These are phyloP conservation scores for Diabrotica undecimpunctata DNA, from an alignment of 1,140 invertebrate species.

Conservation along the genomic window DNA sequence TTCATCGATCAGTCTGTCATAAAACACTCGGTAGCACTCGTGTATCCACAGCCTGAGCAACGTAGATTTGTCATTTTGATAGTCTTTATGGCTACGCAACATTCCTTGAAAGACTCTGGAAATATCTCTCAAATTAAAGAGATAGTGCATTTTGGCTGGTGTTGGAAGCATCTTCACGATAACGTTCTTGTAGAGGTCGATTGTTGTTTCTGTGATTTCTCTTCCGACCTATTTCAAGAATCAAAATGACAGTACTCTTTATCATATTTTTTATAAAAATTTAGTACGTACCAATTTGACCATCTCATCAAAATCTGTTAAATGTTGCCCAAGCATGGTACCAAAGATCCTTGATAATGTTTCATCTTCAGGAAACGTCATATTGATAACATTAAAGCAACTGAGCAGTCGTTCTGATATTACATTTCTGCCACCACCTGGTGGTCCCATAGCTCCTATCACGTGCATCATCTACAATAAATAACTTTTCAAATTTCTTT, in stretches of 20 bases:
- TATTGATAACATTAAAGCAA: conserved; percentile 76
- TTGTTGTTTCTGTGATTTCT: conserved; percentile 61
- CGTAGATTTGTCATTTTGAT: conserved; percentile 64
- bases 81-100: conserved; percentile 68
- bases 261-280: too few relatives aligned
- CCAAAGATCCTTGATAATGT: conserved; percentile 78
- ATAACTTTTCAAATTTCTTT: too few relatives aligned
- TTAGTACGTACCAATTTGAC: conserved; percentile 59
- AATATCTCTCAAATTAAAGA: conserved; percentile 84
- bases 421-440: conserved; percentile 73
- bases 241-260: too few relatives aligned
- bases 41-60: conserved; percentile 79
- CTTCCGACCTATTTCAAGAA: conserved; percentile 40
- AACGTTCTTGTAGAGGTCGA: conserved; percentile 72
- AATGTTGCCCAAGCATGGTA: conserved; percentile 76
- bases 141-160: conserved; percentile 82
- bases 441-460: conserved; percentile 74
- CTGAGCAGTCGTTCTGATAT: conserved; percentile 73
- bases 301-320: conserved; percentile 71
- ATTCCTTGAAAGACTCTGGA: conserved; percentile 74
- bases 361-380: conserved; percentile 73
- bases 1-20: conserved; percentile 74
- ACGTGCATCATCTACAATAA: conserved; percentile 67
- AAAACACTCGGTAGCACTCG: conserved; percentile 78
- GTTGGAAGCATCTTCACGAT: conserved; percentile 73